Evolutionary conservation across 2,888 invertebrate species (phyloP).

Genomic region (Epinotia ramella): DNA sequence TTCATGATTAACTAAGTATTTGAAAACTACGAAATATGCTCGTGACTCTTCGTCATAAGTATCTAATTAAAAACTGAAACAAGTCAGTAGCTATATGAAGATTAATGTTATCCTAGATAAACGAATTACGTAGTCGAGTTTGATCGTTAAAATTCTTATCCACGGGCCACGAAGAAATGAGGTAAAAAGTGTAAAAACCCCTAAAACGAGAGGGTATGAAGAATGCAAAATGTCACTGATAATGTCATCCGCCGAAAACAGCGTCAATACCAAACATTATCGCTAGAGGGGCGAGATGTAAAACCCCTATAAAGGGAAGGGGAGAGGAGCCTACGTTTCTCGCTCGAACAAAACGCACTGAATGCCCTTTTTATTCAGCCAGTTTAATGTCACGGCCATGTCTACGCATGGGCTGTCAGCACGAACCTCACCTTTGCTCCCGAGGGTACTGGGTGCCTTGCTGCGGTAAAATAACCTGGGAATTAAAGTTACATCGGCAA

Average conservation of each 20-base stretch:
- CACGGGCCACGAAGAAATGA: too few species aligned
- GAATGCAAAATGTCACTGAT: background rate
- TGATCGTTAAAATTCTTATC: too few species aligned
- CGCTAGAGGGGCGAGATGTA: background rate
- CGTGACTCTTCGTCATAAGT: too few species aligned
- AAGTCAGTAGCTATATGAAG: too few species aligned
- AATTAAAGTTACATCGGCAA: background rate
- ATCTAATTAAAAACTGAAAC: too few species aligned
- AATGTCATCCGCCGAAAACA: background rate
- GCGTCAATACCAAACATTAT: background rate
- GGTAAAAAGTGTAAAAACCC: background rate
- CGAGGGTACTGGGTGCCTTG: background rate
- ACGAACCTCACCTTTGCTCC: conserved; percentile 24
- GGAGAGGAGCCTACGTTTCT: background rate
- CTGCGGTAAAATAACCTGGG: background rate
- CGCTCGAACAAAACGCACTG: background rate
- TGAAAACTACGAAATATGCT: too few species aligned
- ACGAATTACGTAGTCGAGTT: too few species aligned
- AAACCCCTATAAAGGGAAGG: background rate
- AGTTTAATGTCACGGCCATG: conserved; percentile 21
- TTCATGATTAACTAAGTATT: too few species aligned
- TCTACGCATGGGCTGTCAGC: background rate
- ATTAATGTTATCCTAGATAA: too few species aligned
- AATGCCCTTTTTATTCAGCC: background rate
- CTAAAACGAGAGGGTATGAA: background rate